A percentile compares a stretch with the other conserved stretches of the same genome.
Conservation (phyloP, 2,113 vertebrate genomes). For the Gambusia holbrooki region DNA sequence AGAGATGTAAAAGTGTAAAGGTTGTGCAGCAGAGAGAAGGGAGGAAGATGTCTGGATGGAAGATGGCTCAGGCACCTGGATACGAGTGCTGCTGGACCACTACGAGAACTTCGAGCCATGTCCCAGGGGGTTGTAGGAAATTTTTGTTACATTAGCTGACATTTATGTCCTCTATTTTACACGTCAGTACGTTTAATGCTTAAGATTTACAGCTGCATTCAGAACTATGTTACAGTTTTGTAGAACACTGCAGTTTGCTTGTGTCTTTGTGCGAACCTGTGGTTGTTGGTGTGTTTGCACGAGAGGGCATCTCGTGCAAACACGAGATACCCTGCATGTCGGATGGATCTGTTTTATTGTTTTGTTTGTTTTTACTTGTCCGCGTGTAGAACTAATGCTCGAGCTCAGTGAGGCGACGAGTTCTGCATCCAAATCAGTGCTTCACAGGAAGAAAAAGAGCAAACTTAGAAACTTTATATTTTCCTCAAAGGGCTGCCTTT, state of each 20-base stretch:
- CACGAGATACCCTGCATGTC: constrained; percentile 53
- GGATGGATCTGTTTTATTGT: constrained; percentile 31
- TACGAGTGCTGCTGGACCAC: constrained; percentile 61
- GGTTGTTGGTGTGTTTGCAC: constrained; percentile 46
- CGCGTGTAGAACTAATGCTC: constrained; percentile 46
- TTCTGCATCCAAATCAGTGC: constrained; percentile 78
- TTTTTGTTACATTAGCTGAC: constrained; percentile 46
- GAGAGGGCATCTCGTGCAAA: constrained; percentile 24
- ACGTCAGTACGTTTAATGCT: constrained; percentile 41
- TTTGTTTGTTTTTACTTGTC: constrained; percentile 41
- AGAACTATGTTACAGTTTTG: constrained; percentile 44
- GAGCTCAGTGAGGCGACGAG: constrained; percentile 42
- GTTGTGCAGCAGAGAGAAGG: background rate
- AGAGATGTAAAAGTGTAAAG: constrained; percentile 30
- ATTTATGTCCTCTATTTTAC: constrained; percentile 37
- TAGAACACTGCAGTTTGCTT: constrained; percentile 48
- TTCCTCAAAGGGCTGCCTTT: constrained; percentile 92
- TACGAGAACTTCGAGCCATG: constrained; percentile 68
- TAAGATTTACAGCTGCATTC: constrained; percentile 62
- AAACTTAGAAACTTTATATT: constrained; percentile 78
- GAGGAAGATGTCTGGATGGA: constrained; percentile 15
- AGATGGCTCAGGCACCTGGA: constrained; percentile 26
- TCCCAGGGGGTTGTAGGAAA: constrained; percentile 63
- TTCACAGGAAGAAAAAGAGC: constrained; percentile 74
- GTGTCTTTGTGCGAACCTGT: constrained; percentile 56